These are phyloP conservation scores for Lampris megalopsis DNA, from an alignment of 2,113 vertebrate species.

Conservation along the genomic window DNA sequence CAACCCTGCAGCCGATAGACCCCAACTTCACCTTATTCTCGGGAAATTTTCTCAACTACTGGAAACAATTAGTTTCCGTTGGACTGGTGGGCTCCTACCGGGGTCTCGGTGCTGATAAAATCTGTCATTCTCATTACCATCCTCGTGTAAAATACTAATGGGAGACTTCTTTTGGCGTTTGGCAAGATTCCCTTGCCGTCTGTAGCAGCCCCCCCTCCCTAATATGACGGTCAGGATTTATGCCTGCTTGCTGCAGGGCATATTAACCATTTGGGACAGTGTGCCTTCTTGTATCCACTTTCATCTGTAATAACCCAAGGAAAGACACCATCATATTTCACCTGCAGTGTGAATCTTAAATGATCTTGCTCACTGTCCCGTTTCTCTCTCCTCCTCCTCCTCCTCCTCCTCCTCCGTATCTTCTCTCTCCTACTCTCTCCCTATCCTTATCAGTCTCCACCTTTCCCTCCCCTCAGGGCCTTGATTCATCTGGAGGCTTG, in stretches of 20 bases:
- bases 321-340: slow-evolving; percentile 71
- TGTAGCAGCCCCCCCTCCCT: slow-evolving; percentile 21
- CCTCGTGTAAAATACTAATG: slow-evolving; percentile 66
- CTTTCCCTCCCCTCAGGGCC: slow-evolving; percentile 34
- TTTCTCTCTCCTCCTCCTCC: slow-evolving; percentile 20
- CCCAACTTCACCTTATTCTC: not conserved
- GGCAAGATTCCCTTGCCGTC: slow-evolving; percentile 40
- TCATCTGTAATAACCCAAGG: slow-evolving; percentile 74
- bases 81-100: slow-evolving; percentile 14
- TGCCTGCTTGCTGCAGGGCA: slow-evolving; percentile 39
- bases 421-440: slow-evolving; percentile 20
- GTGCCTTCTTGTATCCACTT: slow-evolving; percentile 69
- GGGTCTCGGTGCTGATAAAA: slow-evolving; percentile 5
- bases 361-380: slow-evolving; percentile 43
- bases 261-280: slow-evolving; percentile 67
- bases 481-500: slow-evolving; percentile 47
- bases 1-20: slow-evolving; percentile 2
- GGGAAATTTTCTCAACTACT: slow-evolving; percentile 19
- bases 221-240: slow-evolving; percentile 67
- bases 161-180: slow-evolving; percentile 34
- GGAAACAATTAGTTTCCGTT: slow-evolving; percentile 38
- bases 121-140: slow-evolving; percentile 42
- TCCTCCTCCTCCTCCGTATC: slow-evolving; percentile 32
- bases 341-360: slow-evolving; percentile 73
- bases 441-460: slow-evolving; percentile 45